These are phyloP conservation scores for Teleogryllus oceanicus DNA, from an alignment of 2,888 invertebrate species.

Conservation along the genomic window DNA sequence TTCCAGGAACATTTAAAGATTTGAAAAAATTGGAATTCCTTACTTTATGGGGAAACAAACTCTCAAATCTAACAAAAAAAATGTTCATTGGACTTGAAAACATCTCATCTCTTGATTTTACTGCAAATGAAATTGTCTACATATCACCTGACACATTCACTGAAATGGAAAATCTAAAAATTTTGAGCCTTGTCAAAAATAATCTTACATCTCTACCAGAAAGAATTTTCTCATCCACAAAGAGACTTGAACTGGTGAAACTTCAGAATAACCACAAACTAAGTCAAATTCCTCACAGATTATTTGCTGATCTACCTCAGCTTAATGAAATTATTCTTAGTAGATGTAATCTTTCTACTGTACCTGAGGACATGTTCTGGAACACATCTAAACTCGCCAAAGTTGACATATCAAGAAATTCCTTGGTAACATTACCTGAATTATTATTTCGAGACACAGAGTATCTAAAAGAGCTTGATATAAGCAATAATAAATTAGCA, in stretches of 20 bases:
- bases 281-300: conserved; percentile 54
- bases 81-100: conserved; percentile 62
- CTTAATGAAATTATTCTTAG: conserved; percentile 54
- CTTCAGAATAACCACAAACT: conserved; percentile 48
- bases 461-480: conserved; percentile 59
- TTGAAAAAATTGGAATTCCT: conserved; percentile 58
- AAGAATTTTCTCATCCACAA: conserved; percentile 57
- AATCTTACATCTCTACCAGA: conserved; percentile 61
- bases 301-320: conserved; percentile 60
- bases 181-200: conserved; percentile 65
- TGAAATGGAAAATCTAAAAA: conserved; percentile 58
- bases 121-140: conserved; percentile 60
- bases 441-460: conserved; percentile 61
- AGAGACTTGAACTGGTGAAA: conserved; percentile 47
- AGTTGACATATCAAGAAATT: conserved; percentile 61
- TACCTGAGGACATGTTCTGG: conserved; percentile 63
- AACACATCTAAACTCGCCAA: conserved; percentile 57
- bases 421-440: conserved; percentile 53
- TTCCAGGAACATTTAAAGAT: conserved; percentile 60
- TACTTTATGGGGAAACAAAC: conserved; percentile 66
- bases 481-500: conserved; percentile 62
- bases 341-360: conserved; percentile 53
- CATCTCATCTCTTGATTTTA: conserved; percentile 64
- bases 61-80: conserved; percentile 59
- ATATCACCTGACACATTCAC: conserved; percentile 61